Evolutionary conservation across 1,140 invertebrate species (phyloP).

Genomic region (Papilio glaucus): DNA sequence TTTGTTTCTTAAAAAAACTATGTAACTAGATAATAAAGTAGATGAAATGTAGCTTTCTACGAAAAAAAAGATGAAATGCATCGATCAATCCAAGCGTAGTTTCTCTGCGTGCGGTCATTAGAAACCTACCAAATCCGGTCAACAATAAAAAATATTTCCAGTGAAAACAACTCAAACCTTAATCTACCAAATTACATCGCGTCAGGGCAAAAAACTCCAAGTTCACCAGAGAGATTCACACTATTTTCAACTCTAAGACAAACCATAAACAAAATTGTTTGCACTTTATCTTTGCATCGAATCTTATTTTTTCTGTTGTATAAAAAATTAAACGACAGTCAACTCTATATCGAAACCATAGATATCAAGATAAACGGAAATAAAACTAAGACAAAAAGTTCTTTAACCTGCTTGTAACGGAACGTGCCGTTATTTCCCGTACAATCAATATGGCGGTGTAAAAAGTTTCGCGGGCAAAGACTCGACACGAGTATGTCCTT

Average conservation of each 20-base stretch:
- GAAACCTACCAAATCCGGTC: conserved; percentile 36
- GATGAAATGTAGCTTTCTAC: background rate
- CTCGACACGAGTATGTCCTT: conserved; percentile 5
- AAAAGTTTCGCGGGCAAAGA: conserved; percentile 41
- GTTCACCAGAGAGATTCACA: background rate
- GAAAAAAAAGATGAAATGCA: conserved; percentile 17
- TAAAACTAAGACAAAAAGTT: conserved; percentile 40
- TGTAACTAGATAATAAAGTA: background rate
- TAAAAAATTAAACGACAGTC: background rate
- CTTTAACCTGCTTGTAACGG: conserved; percentile 55
- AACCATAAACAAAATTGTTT: background rate
- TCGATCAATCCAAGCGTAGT: conserved; percentile 27
- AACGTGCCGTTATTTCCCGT: conserved; percentile 54
- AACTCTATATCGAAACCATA: conserved; percentile 27
- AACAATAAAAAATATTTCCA: conserved; percentile 32
- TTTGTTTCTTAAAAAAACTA: background rate
- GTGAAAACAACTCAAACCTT: conserved; percentile 38
- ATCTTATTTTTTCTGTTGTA: background rate
- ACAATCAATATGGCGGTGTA: conserved; percentile 52
- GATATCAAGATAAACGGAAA: conserved; percentile 13
- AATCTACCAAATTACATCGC: conserved; percentile 40
- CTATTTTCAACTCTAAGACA: conserved; percentile 11
- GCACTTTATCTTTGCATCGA: background rate
- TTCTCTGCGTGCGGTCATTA: conserved; percentile 33
- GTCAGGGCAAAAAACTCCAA: conserved; percentile 18